Evolutionary conservation across 1,140 invertebrate species (phyloP), one percentile per base, ranked within the genome.

Genomic region (Brachionus manjavacas): DNA sequence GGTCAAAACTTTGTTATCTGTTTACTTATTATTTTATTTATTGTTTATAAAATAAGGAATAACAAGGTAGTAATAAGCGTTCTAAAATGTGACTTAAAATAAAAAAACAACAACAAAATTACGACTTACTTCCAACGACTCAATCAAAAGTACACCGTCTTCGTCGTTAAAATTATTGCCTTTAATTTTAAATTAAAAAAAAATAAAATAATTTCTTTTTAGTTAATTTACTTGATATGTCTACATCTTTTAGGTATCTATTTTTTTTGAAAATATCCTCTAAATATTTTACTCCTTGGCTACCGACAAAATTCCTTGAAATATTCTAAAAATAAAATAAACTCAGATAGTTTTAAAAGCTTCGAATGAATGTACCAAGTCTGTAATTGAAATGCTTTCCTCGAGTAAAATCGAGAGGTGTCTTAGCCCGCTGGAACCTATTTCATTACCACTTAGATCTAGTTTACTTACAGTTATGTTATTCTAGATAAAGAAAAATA

Each of bases 301-400:
- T 64, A 12, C 79, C 79, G 0, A 81, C n/a, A 68, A 35, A 81
- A 39, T 81, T 81, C 25, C 64, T 68, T 28, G 79, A 81, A 16
- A 81, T 39, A 64, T 64, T 81, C 79, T 81, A 28, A 43, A 68
- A 12, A 39, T 41, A 64, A 64, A 25, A 60, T 55, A 6, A 25
- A 41, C 8, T 35, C 7, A 41, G 1, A 6, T 35, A 0, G 49
- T 52, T 8, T 0, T 78, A 14, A n/a, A 35, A 14, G n/a, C 35
- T 43, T 20, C 8, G n/a, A 60, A 84, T 60, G 8, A 14, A 23
- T n/a, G 14, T 64, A 85, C 85, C 39, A 85, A 12, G 0, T 84
- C 74, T 43, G 83, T 85, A 31, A 85, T 84, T 35, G 83, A 72
- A 23, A 60, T 79, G 39, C 84, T 85, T 25, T 85, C 85, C 23